Evolutionary conservation across 1,140 invertebrate genomes (phyloP).

Genomic region (Harpegnathos saltator): DNA sequence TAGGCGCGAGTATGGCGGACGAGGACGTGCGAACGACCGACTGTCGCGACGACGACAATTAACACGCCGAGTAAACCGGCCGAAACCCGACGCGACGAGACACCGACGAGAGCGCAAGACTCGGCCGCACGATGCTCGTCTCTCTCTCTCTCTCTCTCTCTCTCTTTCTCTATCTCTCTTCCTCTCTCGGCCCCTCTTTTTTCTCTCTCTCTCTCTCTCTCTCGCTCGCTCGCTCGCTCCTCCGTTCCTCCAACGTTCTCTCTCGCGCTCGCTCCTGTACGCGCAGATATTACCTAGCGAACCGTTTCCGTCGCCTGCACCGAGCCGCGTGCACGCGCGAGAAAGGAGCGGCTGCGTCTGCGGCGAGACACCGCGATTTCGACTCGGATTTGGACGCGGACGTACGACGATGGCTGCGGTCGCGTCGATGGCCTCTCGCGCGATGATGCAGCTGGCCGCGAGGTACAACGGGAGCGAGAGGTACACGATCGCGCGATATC

Average conservation of each 20-base stretch:
- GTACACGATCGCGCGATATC: not conserved
- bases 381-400: conserved; percentile 1
- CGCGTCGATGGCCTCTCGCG: not conserved
- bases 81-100: conserved; percentile 6
- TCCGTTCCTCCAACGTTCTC: not conserved
- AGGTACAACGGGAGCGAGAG: not conserved
- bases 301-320: conserved; percentile 49
- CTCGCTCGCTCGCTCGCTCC: not conserved
- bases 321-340: conserved; percentile 66
- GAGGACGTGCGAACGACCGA: not conserved
- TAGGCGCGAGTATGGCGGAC: conserved; percentile 70
- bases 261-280: not conserved
- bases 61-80: not conserved
- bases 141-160: conserved; percentile 15
- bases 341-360: conserved; percentile 42
- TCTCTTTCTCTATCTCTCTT: not conserved
- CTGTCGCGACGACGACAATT: not conserved
- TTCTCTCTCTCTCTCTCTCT: not conserved
- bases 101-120: conserved; percentile 19
- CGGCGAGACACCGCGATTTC: not conserved
- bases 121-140: conserved; percentile 6
- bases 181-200: not conserved
- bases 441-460: not conserved
- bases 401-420: no score
- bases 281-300: not conserved